Evolutionary conservation across 2,888 invertebrate genomes (phyloP), one percentile per base, ranked within the genome.

Genomic region (Hartigia nigra): DNA sequence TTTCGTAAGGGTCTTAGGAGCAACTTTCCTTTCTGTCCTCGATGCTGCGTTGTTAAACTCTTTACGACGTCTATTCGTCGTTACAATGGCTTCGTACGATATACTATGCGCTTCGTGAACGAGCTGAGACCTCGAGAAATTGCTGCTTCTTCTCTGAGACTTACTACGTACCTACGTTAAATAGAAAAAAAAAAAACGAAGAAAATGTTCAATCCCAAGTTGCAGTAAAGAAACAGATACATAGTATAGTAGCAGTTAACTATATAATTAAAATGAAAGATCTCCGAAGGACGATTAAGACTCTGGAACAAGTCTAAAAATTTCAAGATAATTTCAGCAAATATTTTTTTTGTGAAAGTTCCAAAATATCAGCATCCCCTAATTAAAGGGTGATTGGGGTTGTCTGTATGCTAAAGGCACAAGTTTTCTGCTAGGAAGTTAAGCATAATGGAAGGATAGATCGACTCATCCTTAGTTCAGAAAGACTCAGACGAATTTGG

Each of bases 31-130:
- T 84, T 86, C 87, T 86, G 80, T 81, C 82, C 80, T 78, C 84
- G 82, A 82, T 84, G 84, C 84, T 83, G 82, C 86, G 88, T 88
- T 88, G 89, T 90, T 89, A 90, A 90, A 90, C 87, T 88, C 88
- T 90, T 90, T 90, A 90, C 89, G 90, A 90, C 87, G 86, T 82
- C 86, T 89, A 90, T 90, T 90, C 90, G 87, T 89, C 88, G 86
- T 83, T 87, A 82, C 84, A 84, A 83, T 84, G 83, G 82, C 81
- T 79, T 23, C 55, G 55, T 55, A 23, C 55, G 14, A 55, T 55
- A 55, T 55, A 55, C 55, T 55, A 55, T 55, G 55, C 55, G 23
- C 55, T 23, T 55, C 55, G 55, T 9, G 55, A 55, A 55, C 55
- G 55, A 55, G 55, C 55, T 55, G 55, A 55, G 55, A 55, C 55